A percentile compares a stretch with the other conserved stretches of the same genome.
Evolutionary conservation across 2,113 vertebrate species (phyloP).

Genomic region (Rhynchopsitta pachyrhyncha): DNA sequence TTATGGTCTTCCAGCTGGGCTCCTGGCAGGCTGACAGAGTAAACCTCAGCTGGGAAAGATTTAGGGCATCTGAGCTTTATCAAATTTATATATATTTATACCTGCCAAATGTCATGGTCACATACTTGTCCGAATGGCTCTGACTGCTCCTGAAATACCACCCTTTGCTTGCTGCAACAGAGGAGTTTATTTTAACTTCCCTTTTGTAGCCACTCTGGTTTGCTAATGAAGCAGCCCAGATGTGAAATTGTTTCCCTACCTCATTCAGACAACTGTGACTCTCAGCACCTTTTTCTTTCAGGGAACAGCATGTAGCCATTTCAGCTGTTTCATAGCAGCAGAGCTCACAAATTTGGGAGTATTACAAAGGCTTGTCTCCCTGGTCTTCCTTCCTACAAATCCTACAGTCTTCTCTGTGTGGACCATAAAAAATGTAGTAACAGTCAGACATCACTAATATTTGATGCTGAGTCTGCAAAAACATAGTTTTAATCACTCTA

Average conservation of each 20-base stretch:
- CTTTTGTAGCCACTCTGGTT: neutral
- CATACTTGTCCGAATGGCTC: neutral
- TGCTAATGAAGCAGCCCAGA: neutral
- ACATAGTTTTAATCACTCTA: neutral
- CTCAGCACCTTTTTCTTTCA: neutral
- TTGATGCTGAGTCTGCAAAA: neutral
- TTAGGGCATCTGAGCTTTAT: neutral
- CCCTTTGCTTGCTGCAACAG: neutral
- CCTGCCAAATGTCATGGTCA: neutral
- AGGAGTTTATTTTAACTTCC: neutral
- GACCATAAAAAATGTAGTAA: neutral
- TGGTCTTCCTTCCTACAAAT: neutral
- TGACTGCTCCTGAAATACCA: neutral
- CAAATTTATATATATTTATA: neutral
- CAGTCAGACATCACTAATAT: neutral
- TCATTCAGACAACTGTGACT: neutral
- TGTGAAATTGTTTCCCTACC: neutral
- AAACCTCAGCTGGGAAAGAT: constrained; percentile 18
- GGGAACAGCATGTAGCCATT: neutral
- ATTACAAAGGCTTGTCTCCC: neutral
- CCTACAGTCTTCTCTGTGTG: neutral
- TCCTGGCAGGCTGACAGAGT: constrained; percentile 14
- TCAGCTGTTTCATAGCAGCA: neutral
- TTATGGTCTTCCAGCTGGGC: neutral
- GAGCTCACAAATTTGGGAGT: neutral